Conservation (phyloP, 2,113 vertebrate species). For the Plecotus auritus region DNA sequence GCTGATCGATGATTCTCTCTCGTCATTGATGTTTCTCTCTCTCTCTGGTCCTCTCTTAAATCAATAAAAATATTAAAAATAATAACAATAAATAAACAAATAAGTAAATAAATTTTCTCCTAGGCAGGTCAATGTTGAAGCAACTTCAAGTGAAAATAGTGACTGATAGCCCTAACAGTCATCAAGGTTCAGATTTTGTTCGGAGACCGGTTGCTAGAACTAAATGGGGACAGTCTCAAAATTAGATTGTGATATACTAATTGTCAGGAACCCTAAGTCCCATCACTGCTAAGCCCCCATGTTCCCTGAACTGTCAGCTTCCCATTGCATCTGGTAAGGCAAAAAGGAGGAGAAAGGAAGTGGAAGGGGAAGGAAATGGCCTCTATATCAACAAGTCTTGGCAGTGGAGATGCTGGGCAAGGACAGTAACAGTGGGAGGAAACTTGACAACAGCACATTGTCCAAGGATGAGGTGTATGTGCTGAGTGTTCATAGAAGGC, state of each 20-base stretch:
- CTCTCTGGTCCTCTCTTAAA: too few species aligned
- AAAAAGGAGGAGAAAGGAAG: background rate
- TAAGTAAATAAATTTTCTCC: background rate
- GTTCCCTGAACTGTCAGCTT: background rate
- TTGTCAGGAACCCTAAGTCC: background rate
- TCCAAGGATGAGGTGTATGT: fast-evolving
- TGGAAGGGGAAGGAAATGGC: background rate
- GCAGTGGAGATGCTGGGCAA: background rate
- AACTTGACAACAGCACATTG: background rate
- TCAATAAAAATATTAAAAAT: too few species aligned
- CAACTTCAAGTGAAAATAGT: background rate
- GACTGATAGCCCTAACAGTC: background rate
- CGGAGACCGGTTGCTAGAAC: background rate
- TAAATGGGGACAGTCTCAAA: background rate
- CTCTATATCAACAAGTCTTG: background rate
- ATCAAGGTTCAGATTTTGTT: background rate
- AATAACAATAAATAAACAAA: too few species aligned
- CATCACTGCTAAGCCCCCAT: background rate
- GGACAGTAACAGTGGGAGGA: background rate
- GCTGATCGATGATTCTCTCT: too few species aligned
- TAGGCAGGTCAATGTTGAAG: background rate
- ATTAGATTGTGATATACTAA: background rate
- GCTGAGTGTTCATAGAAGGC: background rate
- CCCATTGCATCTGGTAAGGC: background rate
- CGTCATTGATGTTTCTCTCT: too few species aligned